These are phyloP conservation scores for Apus apus DNA, from an alignment of 2,113 vertebrate genomes.

Conservation along the genomic window DNA sequence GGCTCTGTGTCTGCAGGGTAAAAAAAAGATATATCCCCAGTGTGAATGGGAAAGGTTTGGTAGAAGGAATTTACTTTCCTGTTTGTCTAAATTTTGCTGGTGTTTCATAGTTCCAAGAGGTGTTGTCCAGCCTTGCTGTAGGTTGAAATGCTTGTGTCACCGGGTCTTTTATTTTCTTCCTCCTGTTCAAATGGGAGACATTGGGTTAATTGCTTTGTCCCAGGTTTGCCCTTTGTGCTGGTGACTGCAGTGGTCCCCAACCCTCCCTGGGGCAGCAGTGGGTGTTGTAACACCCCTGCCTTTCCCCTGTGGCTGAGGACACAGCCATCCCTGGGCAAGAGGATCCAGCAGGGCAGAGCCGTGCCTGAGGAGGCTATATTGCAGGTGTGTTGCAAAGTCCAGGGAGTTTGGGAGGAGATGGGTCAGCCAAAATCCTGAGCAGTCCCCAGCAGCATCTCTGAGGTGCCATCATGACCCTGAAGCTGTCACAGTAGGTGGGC, in stretches of 20 bases:
- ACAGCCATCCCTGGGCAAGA: background rate
- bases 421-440: background rate
- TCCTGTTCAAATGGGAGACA: background rate
- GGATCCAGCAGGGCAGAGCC: background rate
- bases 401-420: background rate
- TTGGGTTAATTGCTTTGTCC: background rate
- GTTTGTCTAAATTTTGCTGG: background rate
- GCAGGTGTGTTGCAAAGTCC: background rate
- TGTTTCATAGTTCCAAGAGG: background rate
- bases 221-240: background rate
- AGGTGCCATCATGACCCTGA: background rate
- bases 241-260: background rate
- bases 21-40: background rate
- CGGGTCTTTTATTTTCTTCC: background rate
- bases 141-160: background rate
- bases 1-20: background rate
- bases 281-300: background rate
- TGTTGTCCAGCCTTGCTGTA: background rate
- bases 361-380: background rate
- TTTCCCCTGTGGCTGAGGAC: background rate
- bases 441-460: background rate
- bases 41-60: background rate
- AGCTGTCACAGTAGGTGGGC: background rate
- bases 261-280: background rate
- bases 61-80: background rate